A percentile compares a stretch with the other conserved stretches of the same genome.
phyloP scores from a whole-genome alignment of 2,888 invertebrate genomes.

The Anodontia alba region DNA sequence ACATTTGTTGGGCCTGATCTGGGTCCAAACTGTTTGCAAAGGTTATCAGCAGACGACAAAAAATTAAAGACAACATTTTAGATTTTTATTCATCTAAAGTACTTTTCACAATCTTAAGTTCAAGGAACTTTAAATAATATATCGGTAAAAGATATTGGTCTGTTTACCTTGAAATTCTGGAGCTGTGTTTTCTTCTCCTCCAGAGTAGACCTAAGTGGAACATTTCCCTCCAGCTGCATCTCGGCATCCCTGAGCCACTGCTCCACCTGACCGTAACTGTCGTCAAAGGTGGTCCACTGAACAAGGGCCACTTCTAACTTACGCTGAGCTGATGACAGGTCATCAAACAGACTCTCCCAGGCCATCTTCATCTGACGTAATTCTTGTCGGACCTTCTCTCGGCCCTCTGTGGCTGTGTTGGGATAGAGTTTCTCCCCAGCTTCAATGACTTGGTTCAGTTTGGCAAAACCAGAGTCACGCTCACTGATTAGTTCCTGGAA shows the following conservation, averaged over 20 bases:
- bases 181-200: slow-evolving; percentile 95
- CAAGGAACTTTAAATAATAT: too few species aligned
- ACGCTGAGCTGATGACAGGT: slow-evolving; percentile 92
- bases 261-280: slow-evolving; percentile 91
- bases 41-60: too few species aligned
- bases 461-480: slow-evolving; percentile 93
- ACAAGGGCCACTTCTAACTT: slow-evolving; percentile 94
- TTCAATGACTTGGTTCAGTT: slow-evolving; percentile 90
- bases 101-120: too few species aligned
- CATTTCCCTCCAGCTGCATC: slow-evolving; percentile 90
- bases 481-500: slow-evolving; percentile 87
- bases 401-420: slow-evolving; percentile 95
- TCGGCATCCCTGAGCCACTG: slow-evolving; percentile 92
- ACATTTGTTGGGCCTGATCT: too few species aligned
- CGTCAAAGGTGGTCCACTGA: slow-evolving; percentile 97
- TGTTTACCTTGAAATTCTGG: slow-evolving; percentile 75
- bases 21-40: too few species aligned
- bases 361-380: slow-evolving; percentile 92
- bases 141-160: too few species aligned
- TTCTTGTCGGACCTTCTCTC: slow-evolving; percentile 95
- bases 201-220: slow-evolving; percentile 93
- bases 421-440: slow-evolving; percentile 96
- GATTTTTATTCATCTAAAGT: too few species aligned
- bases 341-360: slow-evolving; percentile 95
- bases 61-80: too few species aligned